Evolutionary conservation across 2,888 invertebrate species (phyloP).

Genomic region (Microctonus aethiopoides): DNA sequence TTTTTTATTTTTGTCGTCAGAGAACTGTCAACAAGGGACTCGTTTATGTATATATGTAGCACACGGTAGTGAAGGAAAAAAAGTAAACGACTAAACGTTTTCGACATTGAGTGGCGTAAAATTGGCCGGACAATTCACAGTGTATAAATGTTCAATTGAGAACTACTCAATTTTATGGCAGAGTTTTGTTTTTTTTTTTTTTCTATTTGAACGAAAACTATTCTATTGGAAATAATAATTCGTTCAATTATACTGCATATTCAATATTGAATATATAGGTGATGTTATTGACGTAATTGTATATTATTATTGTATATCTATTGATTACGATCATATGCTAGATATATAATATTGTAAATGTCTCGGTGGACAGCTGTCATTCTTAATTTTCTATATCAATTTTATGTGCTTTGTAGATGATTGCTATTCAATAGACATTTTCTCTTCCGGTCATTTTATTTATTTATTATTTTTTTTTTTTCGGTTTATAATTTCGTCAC

Average conservation of each 20-base stretch:
- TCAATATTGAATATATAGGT: too few relatives aligned
- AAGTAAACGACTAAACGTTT: slow-evolving; percentile 42
- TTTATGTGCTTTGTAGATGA: too few relatives aligned
- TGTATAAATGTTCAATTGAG: slow-evolving; percentile 22
- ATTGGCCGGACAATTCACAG: slow-evolving; percentile 41
- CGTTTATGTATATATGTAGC: neutral
- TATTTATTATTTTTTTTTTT: slow-evolving; percentile 17
- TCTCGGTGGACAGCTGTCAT: too few relatives aligned
- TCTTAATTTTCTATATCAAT: too few relatives aligned
- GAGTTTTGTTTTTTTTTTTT: slow-evolving; percentile 18
- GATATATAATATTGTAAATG: too few relatives aligned
- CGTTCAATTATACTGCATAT: too few relatives aligned
- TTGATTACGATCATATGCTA: too few relatives aligned
- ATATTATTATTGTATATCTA: too few relatives aligned
- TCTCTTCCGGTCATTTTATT: too few relatives aligned
- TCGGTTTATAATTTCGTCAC: slow-evolving; percentile 31
- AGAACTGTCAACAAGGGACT: neutral
- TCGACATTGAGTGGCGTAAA: slow-evolving; percentile 57
- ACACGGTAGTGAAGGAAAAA: too few relatives aligned
- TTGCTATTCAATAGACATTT: too few relatives aligned
- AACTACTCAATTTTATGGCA: neutral
- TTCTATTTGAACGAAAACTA: slow-evolving; percentile 6
- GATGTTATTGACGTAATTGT: too few relatives aligned
- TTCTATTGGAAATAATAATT: neutral
- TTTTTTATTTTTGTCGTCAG: neutral